Conservation (phyloP, 2,113 vertebrate genomes). For the Grantiella picta region DNA sequence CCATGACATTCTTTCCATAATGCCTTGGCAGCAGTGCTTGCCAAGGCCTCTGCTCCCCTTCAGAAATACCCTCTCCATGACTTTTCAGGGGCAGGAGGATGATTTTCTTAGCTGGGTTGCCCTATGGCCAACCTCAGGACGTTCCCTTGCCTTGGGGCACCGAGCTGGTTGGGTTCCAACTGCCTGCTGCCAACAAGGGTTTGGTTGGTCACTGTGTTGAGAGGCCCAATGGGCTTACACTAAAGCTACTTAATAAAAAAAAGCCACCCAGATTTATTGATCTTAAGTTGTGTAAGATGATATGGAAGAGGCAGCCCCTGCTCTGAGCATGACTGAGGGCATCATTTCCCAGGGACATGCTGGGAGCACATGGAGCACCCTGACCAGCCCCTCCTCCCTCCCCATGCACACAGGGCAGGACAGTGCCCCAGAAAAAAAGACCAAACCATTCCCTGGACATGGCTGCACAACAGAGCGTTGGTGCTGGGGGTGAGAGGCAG, state of each 20-base stretch:
- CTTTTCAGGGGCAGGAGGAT: neutral
- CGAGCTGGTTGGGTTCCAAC: neutral
- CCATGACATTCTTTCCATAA: neutral
- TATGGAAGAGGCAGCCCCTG: constrained; percentile 1
- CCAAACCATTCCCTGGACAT: constrained; percentile 32
- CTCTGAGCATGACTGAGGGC: constrained; percentile 56
- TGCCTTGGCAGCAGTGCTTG: neutral
- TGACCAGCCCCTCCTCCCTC: neutral
- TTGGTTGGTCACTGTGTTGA: neutral
- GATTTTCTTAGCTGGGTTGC: neutral
- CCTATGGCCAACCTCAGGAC: neutral
- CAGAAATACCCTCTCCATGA: neutral
- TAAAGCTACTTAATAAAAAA: constrained; percentile 27
- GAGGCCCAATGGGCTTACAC: neutral
- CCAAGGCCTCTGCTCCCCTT: neutral
- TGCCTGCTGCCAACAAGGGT: neutral
- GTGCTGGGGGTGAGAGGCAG: constrained; percentile 41
- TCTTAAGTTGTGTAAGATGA: constrained; percentile 35
- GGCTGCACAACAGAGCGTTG: constrained; percentile 23
- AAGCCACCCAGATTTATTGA: constrained; percentile 30
- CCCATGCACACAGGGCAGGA: neutral
- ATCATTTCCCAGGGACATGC: constrained; percentile 65
- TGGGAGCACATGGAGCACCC: constrained; percentile 32
- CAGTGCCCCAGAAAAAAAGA: constrained; percentile 22
- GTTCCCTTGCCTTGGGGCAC: neutral